Evolutionary conservation across 2,797 vertebrate genomes (phyloP).

Genomic region (Dipus sagitta): DNA sequence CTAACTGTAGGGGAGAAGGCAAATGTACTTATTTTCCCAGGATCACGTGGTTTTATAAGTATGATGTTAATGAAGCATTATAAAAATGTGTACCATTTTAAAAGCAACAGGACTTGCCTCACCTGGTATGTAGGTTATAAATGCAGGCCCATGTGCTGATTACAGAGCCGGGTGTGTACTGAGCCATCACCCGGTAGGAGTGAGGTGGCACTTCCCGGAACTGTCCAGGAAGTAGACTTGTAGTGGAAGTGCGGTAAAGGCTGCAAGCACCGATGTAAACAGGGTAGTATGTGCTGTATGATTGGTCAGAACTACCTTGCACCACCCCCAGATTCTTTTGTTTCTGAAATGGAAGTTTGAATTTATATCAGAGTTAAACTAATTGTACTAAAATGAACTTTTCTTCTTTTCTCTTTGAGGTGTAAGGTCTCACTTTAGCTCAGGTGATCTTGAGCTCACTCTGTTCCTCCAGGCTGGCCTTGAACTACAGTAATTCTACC

Average conservation of each 20-base stretch:
- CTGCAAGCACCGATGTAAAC: not conserved
- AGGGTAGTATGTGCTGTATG: not conserved
- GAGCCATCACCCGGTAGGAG: slow-evolving; percentile 12
- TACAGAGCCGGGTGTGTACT: not conserved
- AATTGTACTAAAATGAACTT: not conserved
- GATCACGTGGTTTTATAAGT: slow-evolving; percentile 49
- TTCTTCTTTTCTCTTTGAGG: not conserved
- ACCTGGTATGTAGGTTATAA: slow-evolving; percentile 6
- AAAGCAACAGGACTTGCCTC: slow-evolving; percentile 43
- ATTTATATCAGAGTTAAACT: slow-evolving; percentile 55
- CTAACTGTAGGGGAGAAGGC: slow-evolving; percentile 41
- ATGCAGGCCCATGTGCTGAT: not conserved
- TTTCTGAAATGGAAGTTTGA: slow-evolving; percentile 43
- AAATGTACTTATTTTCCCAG: slow-evolving; percentile 46
- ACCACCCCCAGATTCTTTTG: not conserved
- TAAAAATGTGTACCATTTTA: not conserved
- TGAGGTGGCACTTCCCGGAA: not conserved
- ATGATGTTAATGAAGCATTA: slow-evolving; percentile 34
- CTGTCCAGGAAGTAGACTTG: not conserved
- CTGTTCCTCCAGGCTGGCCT: too few relatives aligned
- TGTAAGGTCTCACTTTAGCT: too few relatives aligned
- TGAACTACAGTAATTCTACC: too few relatives aligned
- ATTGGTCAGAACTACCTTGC: not conserved
- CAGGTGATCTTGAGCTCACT: too few relatives aligned
- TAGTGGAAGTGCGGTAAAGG: not conserved